Percentiles rank a stretch among this genome's conserved stretches.
phyloP scores from a whole-genome alignment of 2,797 vertebrate genomes.

The Morelia viridis region DNA sequence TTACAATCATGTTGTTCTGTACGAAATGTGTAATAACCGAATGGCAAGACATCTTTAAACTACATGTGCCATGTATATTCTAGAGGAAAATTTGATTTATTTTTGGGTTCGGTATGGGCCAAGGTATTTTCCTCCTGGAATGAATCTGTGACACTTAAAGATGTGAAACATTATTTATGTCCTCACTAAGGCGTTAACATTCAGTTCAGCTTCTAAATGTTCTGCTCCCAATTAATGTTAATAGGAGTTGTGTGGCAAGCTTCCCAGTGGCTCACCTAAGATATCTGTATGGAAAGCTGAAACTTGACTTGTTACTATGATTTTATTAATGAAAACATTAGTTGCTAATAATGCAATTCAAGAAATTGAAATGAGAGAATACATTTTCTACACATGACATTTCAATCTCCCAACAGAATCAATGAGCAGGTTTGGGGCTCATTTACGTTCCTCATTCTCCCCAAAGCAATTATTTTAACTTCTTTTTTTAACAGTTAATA shows the following conservation, averaged over 20 bases:
- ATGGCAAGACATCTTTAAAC: not conserved
- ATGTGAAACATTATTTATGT: conserved; percentile 2
- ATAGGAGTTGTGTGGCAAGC: conserved; percentile 21
- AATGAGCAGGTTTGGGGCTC: not conserved
- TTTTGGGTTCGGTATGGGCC: conserved; percentile 10
- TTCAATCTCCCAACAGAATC: not conserved
- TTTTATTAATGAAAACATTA: conserved; percentile 36
- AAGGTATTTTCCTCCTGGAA: conserved; percentile 7
- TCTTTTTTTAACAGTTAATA: not conserved
- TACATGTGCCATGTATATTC: not conserved
- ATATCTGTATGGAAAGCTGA: not conserved
- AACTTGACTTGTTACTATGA: conserved; percentile 14
- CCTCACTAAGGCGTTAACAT: conserved; percentile 22
- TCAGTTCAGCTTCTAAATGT: conserved; percentile 3
- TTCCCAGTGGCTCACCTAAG: conserved; percentile 23
- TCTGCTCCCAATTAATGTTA: conserved; percentile 34
- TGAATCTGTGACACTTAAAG: conserved; percentile 14
- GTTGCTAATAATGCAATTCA: conserved; percentile 3
- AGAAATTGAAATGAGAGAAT: not conserved
- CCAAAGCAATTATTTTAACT: not conserved
- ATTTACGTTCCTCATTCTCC: not conserved
- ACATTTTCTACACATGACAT: not conserved
- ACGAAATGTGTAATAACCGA: not conserved
- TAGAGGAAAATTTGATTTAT: not conserved
- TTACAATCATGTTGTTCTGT: not conserved